phyloP scores from a whole-genome alignment of 1,140 invertebrate genomes.

The Dendrolimus punctatus region DNA sequence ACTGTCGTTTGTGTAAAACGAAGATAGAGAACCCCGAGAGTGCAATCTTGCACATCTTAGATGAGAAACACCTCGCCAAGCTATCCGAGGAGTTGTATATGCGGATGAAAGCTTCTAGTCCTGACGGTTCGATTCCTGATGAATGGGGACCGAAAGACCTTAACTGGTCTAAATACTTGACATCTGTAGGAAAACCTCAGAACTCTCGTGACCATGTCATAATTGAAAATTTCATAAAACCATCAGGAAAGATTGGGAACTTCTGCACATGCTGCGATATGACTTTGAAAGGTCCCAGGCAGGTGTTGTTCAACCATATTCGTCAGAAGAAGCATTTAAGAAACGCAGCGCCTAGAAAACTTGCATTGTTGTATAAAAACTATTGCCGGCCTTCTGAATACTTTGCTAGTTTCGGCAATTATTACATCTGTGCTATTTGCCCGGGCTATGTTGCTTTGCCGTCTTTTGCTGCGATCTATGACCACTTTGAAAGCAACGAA shows the following conservation, averaged over 20 bases:
- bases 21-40: conserved; percentile 37
- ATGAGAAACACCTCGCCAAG: conserved; percentile 51
- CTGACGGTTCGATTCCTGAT: conserved; percentile 42
- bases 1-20: conserved; percentile 43
- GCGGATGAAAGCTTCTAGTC: conserved; percentile 37
- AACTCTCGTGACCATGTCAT: conserved; percentile 51
- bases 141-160: conserved; percentile 60
- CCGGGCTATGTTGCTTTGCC: conserved; percentile 42
- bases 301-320: conserved; percentile 62
- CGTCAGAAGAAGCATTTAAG: conserved; percentile 64
- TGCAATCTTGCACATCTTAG: conserved; percentile 47
- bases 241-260: conserved; percentile 54
- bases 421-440: conserved; percentile 52
- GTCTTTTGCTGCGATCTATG: conserved; percentile 52
- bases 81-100: conserved; percentile 53
- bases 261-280: conserved; percentile 59
- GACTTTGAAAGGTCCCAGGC: conserved; percentile 55
- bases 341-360: conserved; percentile 52
- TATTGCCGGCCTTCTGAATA: conserved; percentile 53
- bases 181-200: conserved; percentile 48
- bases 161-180: conserved; percentile 57
- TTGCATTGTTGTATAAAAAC: conserved; percentile 49
- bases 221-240: conserved; percentile 60
- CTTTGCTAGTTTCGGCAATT: conserved; percentile 59
- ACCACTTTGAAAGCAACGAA: conserved; percentile 47